These are phyloP conservation scores for Sebastes nivosus DNA, from an alignment of 2,797 vertebrate genomes.

Conservation along the genomic window DNA sequence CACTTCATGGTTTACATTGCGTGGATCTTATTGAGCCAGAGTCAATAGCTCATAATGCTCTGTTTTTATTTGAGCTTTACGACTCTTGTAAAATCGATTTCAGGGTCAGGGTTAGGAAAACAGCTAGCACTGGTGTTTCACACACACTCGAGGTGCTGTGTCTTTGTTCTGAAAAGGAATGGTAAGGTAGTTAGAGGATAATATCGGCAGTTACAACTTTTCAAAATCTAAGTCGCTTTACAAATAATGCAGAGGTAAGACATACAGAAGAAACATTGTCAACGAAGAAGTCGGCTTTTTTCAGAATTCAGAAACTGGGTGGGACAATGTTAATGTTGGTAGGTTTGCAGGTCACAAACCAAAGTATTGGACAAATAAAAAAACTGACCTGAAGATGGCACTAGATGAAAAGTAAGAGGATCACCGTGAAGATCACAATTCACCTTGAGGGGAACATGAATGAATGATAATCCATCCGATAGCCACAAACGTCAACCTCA, in stretches of 20 bases:
- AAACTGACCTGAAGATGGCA: too few species aligned
- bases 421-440: neutral
- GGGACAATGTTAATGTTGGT: neutral
- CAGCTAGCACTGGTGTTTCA: constrained; percentile 9
- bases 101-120: constrained; percentile 48
- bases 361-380: neutral
- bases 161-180: neutral
- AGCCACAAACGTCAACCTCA: neutral
- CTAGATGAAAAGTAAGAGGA: too few species aligned
- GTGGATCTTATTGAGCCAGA: constrained; percentile 45
- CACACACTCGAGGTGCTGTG: neutral
- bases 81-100: constrained; percentile 51
- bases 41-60: constrained; percentile 54
- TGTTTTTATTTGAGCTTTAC: constrained; percentile 53
- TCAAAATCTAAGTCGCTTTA: neutral
- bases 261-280: neutral
- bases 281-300: neutral
- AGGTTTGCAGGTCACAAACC: neutral
- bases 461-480: neutral
- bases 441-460: neutral
- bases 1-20: constrained; percentile 56
- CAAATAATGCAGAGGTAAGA: neutral
- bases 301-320: neutral
- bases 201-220: neutral
- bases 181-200: neutral